Conservation (phyloP, 2,113 vertebrate species). For the Cichladusa arquata region DNA sequence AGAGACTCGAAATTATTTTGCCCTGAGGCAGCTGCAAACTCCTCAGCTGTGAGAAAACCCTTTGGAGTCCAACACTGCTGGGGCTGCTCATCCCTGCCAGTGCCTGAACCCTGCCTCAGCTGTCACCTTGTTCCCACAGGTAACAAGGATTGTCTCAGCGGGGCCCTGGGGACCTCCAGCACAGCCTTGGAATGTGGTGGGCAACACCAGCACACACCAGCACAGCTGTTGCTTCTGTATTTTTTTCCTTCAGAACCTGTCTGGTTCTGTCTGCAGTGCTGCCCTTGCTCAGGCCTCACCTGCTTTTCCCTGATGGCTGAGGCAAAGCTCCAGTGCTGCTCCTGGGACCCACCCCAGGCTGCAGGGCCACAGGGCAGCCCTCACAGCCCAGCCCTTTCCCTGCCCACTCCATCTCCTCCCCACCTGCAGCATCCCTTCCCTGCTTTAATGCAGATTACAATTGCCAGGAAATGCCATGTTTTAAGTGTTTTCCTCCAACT, state of each 20-base stretch:
- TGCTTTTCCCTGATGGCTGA: fast-evolving
- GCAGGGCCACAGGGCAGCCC: not conserved
- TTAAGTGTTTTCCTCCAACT: not conserved
- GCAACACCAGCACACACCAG: not conserved
- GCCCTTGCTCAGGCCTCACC: not conserved
- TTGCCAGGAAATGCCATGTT: not conserved
- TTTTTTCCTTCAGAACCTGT: not conserved
- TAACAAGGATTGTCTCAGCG: not conserved
- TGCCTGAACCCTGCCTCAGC: fast-evolving
- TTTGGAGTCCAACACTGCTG: not conserved
- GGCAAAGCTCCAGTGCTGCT: not conserved
- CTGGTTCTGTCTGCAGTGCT: not conserved
- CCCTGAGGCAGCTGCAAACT: not conserved
- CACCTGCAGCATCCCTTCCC: not conserved
- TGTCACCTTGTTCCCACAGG: not conserved
- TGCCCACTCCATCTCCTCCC: not conserved
- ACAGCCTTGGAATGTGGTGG: fast-evolving
- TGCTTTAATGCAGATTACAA: not conserved
- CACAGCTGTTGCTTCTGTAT: fast-evolving
- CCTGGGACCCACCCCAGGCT: not conserved
- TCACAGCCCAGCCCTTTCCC: not conserved
- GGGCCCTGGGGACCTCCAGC: not conserved
- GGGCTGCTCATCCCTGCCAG: not conserved
- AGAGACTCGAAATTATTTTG: not conserved
- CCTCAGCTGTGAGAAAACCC: not conserved